These are phyloP conservation scores for Pluvialis apricaria DNA, from an alignment of 2,113 vertebrate genomes.

Conservation along the genomic window DNA sequence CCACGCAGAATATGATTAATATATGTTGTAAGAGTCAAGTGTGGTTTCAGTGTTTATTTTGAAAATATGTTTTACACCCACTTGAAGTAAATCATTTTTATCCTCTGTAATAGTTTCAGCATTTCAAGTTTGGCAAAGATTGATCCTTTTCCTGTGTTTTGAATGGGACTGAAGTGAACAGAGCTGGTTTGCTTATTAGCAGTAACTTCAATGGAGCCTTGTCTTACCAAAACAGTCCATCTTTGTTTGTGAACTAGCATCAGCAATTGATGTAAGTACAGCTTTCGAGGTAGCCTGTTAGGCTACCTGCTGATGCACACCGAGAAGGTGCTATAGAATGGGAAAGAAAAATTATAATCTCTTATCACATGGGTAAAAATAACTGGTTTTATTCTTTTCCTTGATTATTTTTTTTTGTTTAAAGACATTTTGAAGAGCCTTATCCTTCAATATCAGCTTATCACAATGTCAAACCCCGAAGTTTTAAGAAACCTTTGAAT, in stretches of 20 bases:
- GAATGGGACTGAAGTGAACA: constrained; percentile 34
- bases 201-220: constrained; percentile 57
- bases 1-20: constrained; percentile 9
- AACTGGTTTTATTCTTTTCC: background rate
- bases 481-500: background rate
- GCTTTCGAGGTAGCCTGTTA: constrained; percentile 20
- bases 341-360: background rate
- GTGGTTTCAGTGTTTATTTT: constrained; percentile 28
- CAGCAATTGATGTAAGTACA: background rate
- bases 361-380: background rate
- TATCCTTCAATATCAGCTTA: background rate
- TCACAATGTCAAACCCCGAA: background rate
- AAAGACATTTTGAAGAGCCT: background rate
- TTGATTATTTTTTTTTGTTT: background rate
- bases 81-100: constrained; percentile 33
- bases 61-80: constrained; percentile 35
- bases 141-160: constrained; percentile 26
- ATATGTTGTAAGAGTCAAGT: background rate
- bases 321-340: background rate
- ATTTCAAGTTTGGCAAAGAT: constrained; percentile 46
- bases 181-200: constrained; percentile 35
- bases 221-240: constrained; percentile 62
- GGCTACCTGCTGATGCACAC: constrained; percentile 50
- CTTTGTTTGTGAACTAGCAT: constrained; percentile 29
- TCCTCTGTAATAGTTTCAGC: constrained; percentile 20